Conservation (phyloP, 1,140 invertebrate genomes). For the Choristoneura fumiferana region DNA sequence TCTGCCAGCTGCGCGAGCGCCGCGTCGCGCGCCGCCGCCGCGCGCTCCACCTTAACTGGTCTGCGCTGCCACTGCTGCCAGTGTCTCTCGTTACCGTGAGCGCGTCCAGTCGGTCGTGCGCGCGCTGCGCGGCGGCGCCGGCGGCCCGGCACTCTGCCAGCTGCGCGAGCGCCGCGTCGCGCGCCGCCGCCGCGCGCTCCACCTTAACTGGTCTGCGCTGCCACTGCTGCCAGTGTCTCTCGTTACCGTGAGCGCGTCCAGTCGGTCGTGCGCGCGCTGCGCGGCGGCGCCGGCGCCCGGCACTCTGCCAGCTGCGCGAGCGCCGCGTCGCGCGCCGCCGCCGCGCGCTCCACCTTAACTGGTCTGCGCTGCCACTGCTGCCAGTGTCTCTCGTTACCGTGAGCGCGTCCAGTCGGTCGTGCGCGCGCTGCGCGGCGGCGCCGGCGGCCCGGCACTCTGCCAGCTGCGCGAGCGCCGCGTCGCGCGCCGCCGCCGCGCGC, state of each 20-base stretch:
- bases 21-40: too few relatives aligned
- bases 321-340: constrained; percentile 48
- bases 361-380: constrained; percentile 50
- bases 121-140: too few relatives aligned
- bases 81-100: too few relatives aligned
- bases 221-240: not conserved
- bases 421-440: constrained; percentile 60
- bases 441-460: constrained; percentile 48
- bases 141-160: constrained; percentile 48
- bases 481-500: constrained; percentile 47
- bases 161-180: constrained; percentile 50
- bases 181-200: constrained; percentile 54
- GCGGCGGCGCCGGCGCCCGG: constrained; percentile 27
- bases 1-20: too few relatives aligned
- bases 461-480: constrained; percentile 51
- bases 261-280: constrained; percentile 28
- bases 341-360: constrained; percentile 50
- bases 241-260: constrained; percentile 24
- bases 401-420: constrained; percentile 64
- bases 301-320: constrained; percentile 52
- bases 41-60: too few relatives aligned
- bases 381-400: constrained; percentile 52
- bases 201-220: constrained; percentile 33
- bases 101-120: too few relatives aligned
- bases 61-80: too few relatives aligned